phyloP scores from a whole-genome alignment of 1,140 invertebrate genomes.

The Nephila pilipes region DNA sequence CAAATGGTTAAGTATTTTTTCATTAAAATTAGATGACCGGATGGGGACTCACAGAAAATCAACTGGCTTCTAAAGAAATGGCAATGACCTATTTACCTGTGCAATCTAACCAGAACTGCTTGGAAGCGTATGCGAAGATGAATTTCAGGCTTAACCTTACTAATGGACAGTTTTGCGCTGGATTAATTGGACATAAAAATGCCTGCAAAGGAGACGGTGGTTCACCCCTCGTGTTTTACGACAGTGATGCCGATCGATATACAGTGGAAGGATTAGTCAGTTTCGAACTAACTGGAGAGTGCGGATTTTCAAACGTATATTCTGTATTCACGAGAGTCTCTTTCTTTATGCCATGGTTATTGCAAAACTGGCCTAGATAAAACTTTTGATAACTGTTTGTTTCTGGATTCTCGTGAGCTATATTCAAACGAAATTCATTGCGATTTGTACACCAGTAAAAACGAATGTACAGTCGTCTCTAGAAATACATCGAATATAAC shows the following conservation, averaged over 20 bases:
- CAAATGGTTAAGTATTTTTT: background rate
- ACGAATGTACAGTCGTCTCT: too few species aligned
- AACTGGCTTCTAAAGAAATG: background rate
- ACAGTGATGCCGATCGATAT: background rate
- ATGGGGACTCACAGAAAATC: slow-evolving; percentile 6
- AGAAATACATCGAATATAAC: too few species aligned
- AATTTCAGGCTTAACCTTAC: background rate
- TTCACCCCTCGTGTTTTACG: background rate
- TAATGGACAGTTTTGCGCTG: slow-evolving; percentile 20
- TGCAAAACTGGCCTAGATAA: background rate
- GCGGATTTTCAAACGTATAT: background rate
- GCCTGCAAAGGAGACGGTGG: background rate
- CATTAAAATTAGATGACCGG: slow-evolving; percentile 62
- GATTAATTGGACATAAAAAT: background rate
- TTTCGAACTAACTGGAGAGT: background rate
- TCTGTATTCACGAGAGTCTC: slow-evolving; percentile 37
- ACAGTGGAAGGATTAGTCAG: slow-evolving; percentile 42
- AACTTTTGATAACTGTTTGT: too few species aligned
- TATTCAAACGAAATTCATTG: too few species aligned
- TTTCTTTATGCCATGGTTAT: slow-evolving; percentile 38
- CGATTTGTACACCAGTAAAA: too few species aligned
- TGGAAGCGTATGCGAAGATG: background rate
- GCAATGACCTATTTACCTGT: slow-evolving; percentile 32
- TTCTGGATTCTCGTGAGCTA: too few species aligned
- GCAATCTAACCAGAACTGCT: background rate